Base-by-base conservation (phyloP, 1,140 invertebrate genomes). In the Tetragnatha versicolor region DNA sequence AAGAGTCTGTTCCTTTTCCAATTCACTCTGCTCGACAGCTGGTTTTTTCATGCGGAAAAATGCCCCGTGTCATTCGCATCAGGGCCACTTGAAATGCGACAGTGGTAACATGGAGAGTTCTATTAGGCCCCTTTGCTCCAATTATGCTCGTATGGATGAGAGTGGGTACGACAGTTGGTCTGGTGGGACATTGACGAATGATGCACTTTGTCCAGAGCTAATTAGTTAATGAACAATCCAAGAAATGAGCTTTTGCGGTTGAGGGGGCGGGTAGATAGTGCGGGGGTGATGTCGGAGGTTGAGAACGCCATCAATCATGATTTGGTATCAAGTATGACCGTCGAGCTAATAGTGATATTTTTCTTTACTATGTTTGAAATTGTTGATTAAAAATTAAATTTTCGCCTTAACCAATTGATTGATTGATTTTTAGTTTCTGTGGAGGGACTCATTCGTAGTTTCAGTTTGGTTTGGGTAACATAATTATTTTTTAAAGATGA, bases 151-250 rank as follows among this genome's bases (percentile, higher is more conserved):
- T 75, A 55, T 31, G 33, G 55, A 31, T 12, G 35, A 25, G 42
- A 68, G 65, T 39, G 37, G 42, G 51, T 37, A 63, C 37, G 72
- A 75, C 72, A 60, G 31, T 75, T 75, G 35, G 53, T 61, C 69
- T 72, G 35, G 72, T 47, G 27, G 72, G 58, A 49, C 55, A 33
- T 45, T 75, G 72, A 75, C 72, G 72, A 60, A 75, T 75, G 42
- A 60, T 37, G 51, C 55, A 58, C 6, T 55, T 35, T 75, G 55
- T 31, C n/a, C 49, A 60, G 25, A 35, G 39, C 55, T 75, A 75
- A 75, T 75, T 75, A 75, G 72, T 63, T 75, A 75, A 75, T 75
- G 72, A 75, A 63, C 72, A 75, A 75, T 75, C 72, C 58, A 25
- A 75, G 55, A 75, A 75, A 75, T 75, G 72, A 33, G 58, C 72